These are phyloP conservation scores for Actinemys pallida DNA, from an alignment of 2,113 vertebrate species.

Conservation along the genomic window DNA sequence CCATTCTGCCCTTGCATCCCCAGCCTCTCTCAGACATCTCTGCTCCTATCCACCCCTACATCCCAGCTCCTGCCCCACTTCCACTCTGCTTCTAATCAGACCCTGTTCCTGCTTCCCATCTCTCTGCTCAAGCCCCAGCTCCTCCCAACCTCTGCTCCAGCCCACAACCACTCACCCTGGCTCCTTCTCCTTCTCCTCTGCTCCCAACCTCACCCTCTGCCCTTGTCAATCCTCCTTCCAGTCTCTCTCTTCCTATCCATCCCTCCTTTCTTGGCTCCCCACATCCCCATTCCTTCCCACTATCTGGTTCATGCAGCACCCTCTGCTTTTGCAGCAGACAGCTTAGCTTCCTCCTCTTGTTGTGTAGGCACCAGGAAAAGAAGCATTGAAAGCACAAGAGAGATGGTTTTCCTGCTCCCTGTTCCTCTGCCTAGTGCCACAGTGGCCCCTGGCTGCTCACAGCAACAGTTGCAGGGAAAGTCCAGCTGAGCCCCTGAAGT, in stretches of 20 bases:
- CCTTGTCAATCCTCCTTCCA: background rate
- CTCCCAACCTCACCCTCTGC: background rate
- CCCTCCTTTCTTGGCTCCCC: background rate
- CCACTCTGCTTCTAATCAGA: background rate
- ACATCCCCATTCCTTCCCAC: background rate
- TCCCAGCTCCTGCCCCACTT: background rate
- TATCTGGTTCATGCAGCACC: background rate
- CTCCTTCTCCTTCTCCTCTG: background rate
- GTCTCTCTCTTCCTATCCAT: background rate
- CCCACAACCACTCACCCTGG: background rate
- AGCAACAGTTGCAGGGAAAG: background rate
- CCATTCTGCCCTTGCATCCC: slow-evolving; percentile 7
- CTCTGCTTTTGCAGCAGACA: background rate
- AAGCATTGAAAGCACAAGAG: background rate
- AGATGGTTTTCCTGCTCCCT: background rate
- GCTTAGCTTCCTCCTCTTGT: background rate
- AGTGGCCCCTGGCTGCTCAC: background rate
- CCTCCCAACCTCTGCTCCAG: background rate
- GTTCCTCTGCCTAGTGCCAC: background rate
- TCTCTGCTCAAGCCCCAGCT: too few relatives aligned
- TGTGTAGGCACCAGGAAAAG: background rate
- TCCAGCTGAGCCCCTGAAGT: background rate
- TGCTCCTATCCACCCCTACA: background rate
- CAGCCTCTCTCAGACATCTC: background rate
- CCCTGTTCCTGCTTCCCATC: background rate